Percentiles rank a stretch among this genome's conserved stretches.
Evolutionary conservation across 2,113 vertebrate species (phyloP).

Genomic region (Salminus brasiliensis): DNA sequence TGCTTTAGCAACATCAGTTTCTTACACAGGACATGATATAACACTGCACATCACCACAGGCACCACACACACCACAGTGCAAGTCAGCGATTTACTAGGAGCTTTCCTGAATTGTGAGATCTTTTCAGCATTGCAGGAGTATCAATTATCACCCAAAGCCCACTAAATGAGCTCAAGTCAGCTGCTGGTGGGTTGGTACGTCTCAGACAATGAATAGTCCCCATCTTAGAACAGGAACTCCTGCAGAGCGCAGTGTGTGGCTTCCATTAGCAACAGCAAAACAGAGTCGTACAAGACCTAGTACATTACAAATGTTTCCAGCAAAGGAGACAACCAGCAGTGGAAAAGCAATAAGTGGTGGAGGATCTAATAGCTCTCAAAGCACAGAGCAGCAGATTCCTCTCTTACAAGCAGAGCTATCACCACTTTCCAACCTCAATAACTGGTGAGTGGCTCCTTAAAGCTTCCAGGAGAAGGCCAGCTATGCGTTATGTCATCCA

Average conservation of each 20-base stretch:
- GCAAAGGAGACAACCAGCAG: constrained; percentile 31
- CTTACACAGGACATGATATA: background rate
- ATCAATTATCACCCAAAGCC: constrained; percentile 32
- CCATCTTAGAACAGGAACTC: constrained; percentile 21
- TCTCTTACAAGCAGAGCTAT: constrained; percentile 9
- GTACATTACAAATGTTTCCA: constrained; percentile 44
- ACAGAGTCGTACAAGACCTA: constrained; percentile 21
- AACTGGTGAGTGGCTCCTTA: constrained; percentile 7
- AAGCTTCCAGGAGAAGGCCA: background rate
- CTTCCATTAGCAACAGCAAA: constrained; percentile 7
- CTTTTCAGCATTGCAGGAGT: background rate
- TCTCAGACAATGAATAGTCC: background rate
- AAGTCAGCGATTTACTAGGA: background rate
- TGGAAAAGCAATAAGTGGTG: constrained; percentile 49
- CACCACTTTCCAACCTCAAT: constrained; percentile 26
- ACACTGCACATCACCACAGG: background rate
- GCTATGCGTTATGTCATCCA: constrained; percentile 19
- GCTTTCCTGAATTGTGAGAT: background rate
- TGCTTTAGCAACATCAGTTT: background rate
- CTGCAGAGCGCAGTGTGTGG: constrained; percentile 1
- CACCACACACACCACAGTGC: background rate
- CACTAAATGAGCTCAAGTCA: constrained; percentile 23
- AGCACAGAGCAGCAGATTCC: constrained; percentile 22
- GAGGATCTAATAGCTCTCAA: constrained; percentile 11
- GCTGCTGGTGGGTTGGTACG: constrained; percentile 6